Evolutionary conservation across 1,140 invertebrate genomes (phyloP), one percentile per base, ranked within the genome.

Genomic region (Berghia stephanieae): DNA sequence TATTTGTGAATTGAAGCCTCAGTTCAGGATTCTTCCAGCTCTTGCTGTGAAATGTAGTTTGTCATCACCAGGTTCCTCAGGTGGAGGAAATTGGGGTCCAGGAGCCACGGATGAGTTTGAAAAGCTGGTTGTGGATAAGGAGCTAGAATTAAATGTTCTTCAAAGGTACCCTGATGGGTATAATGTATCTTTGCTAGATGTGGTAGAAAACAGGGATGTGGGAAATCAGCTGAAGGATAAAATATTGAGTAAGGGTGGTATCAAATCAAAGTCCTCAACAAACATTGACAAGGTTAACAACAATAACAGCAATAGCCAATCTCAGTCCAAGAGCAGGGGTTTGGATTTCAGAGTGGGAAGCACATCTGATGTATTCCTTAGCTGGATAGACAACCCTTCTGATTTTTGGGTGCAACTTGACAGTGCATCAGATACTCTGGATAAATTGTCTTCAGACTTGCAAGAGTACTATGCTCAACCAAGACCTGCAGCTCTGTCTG

Each of bases 321-420:
- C 57, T 16, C 18, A 63, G 57, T 10, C 18, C 8, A 24, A 44
- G 34, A 49, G 49, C 2, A 40, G 34, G 16, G 72, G 72, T 27
- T 57, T 57, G 27, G 24, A 38, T 24, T 49, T 76, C 18, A 1
- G 38, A 8, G 43, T 67, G 34, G 74, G 74, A 5, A 36, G 31
- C 21, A 66, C 38, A 18, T 40, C 52, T 6, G 63, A 80, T 63
- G 84, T 82, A 0, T 82, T 79, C 79, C 75, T 89, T 0, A 87
- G 85, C 13, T 88, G 84, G 83, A 80, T 87, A 31, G 82, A 85
- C 69, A 88, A 71, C 77, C 90, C 90, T n/a, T 79, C 80, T 0
- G 84, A 89, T 10, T 92, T 92, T 77, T 92, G 89, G 79, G 52
- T 92, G 21, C 90, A 91, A 34, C 81, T 91, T 16, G 81, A 57